Conservation (phyloP, 2,797 vertebrate genomes). For the Dipus sagitta region DNA sequence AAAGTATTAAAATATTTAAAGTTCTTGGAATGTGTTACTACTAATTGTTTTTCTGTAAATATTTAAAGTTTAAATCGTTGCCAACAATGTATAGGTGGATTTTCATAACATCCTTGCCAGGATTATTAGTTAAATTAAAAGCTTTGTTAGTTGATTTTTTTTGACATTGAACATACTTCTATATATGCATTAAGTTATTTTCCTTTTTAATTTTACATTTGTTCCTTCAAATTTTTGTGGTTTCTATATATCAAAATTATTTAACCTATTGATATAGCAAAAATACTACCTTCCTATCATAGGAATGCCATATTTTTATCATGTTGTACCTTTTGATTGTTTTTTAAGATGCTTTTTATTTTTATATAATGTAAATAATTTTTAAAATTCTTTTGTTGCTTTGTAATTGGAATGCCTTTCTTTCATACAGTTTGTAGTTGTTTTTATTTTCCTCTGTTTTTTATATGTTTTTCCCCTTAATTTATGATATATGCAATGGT, state of each 20-base stretch:
- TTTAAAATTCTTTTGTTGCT: constrained; percentile 39
- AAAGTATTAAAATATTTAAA: constrained; percentile 13
- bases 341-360: constrained; percentile 37
- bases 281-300: constrained; percentile 12
- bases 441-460: constrained; percentile 41
- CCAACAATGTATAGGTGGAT: neutral
- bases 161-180: constrained; percentile 53
- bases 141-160: constrained; percentile 47
- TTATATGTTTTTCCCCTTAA: neutral
- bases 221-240: constrained; percentile 53
- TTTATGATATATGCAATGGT: neutral
- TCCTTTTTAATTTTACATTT: constrained; percentile 43
- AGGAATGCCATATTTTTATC: constrained; percentile 33
- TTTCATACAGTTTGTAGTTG: neutral
- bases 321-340: constrained; percentile 45
- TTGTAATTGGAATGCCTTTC: neutral
- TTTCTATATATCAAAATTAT: constrained; percentile 44
- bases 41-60: constrained; percentile 5
- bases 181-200: constrained; percentile 24
- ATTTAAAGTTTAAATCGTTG: constrained; percentile 41
- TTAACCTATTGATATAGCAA: constrained; percentile 46
- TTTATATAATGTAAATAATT: constrained; percentile 18
- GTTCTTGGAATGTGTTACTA: constrained; percentile 38
- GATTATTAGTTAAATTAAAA: constrained; percentile 33
- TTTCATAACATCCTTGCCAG: constrained; percentile 42